phyloP scores from a whole-genome alignment of 1,140 invertebrate genomes.

The Drosophila trapezifrons region DNA sequence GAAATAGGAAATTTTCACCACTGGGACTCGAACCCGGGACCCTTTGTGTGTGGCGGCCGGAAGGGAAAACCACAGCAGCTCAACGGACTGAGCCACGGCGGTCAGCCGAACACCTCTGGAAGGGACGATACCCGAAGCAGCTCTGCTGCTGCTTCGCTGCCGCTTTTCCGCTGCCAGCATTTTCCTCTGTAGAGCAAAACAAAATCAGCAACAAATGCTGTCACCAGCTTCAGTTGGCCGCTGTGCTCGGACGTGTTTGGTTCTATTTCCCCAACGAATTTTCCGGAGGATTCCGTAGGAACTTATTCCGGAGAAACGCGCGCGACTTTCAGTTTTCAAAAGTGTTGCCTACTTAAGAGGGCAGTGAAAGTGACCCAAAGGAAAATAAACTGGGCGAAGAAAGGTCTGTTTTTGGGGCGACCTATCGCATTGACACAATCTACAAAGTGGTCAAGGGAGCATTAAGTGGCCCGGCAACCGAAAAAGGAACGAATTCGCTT shows the following conservation, averaged over 20 bases:
- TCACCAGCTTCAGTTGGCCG: slow-evolving; percentile 73
- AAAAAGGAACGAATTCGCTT: slow-evolving; percentile 37
- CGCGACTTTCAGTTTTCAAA: slow-evolving; percentile 52
- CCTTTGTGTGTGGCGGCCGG: neutral
- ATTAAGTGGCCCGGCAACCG: slow-evolving; percentile 60
- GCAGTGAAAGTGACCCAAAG: slow-evolving; percentile 11
- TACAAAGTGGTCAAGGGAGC: slow-evolving; percentile 70
- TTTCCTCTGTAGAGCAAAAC: slow-evolving; percentile 53
- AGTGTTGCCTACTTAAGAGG: slow-evolving; percentile 45
- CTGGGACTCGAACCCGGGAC: slow-evolving; percentile 15
- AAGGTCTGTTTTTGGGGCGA: slow-evolving; percentile 54
- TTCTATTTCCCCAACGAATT: slow-evolving; percentile 26
- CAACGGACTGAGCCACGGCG: slow-evolving; percentile 30
- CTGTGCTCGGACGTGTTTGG: slow-evolving; percentile 61
- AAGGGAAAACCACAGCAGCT: slow-evolving; percentile 13
- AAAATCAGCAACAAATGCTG: slow-evolving; percentile 80
- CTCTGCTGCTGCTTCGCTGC: slow-evolving; percentile 42
- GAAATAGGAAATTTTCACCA: neutral
- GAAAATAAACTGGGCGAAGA: slow-evolving; percentile 20
- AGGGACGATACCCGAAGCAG: slow-evolving; percentile 40
- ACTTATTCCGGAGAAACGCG: slow-evolving; percentile 14
- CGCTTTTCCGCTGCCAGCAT: slow-evolving; percentile 28
- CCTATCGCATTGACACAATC: slow-evolving; percentile 72
- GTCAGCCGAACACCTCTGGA: slow-evolving; percentile 43
- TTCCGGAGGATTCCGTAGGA: neutral